Evolutionary conservation across 2,797 vertebrate genomes (phyloP).

Genomic region (Ctenosaura bakeri): DNA sequence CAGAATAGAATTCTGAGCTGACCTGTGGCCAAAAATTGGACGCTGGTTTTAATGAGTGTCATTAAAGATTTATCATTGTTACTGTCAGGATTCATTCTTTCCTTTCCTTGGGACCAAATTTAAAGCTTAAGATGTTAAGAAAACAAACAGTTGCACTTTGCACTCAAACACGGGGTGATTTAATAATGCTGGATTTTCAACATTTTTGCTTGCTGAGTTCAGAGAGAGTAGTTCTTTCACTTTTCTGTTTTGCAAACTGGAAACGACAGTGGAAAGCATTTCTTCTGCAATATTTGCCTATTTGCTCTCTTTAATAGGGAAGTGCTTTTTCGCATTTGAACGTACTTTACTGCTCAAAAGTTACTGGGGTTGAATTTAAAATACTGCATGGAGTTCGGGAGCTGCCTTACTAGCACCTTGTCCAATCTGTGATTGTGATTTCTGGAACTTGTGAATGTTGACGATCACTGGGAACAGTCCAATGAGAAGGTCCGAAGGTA

Average conservation of each 20-base stretch:
- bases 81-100: conserved; percentile 72
- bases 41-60: conserved; percentile 69
- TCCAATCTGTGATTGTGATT: not conserved
- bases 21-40: conserved; percentile 66
- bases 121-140: conserved; percentile 63
- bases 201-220: conserved; percentile 42
- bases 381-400: no score
- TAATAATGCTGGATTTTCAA: conserved; percentile 69
- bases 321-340: not conserved
- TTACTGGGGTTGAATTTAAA: no score
- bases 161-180: conserved; percentile 68
- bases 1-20: conserved; percentile 74
- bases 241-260: not conserved
- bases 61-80: conserved; percentile 71
- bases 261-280: not conserved
- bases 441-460: not conserved
- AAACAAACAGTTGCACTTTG: conserved; percentile 64
- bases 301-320: not conserved
- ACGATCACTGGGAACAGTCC: not conserved
- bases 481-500: not conserved
- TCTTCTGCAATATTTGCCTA: not conserved
- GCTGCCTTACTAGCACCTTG: not conserved
- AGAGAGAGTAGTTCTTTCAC: not conserved
- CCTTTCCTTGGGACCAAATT: conserved; percentile 64
- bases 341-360: not conserved